Evolutionary conservation across 2,888 invertebrate species (phyloP).

Genomic region (Tetragnatha montana): DNA sequence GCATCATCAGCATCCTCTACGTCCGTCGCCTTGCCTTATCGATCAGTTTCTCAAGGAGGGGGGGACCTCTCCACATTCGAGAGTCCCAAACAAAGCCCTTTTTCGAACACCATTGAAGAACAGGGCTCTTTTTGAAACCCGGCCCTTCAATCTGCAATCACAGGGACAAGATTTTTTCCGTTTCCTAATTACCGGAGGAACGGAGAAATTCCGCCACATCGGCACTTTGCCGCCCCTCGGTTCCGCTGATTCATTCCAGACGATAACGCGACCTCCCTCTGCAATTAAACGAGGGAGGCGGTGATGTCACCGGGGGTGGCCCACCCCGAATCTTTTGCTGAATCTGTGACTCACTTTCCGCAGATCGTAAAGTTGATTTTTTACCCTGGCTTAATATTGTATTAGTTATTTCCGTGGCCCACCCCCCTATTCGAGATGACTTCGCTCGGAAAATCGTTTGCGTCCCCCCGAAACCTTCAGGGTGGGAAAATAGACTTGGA

Average conservation of each 20-base stretch:
- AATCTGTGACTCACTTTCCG: constrained; percentile 22
- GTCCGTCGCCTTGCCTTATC: background rate
- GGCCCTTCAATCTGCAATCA: background rate
- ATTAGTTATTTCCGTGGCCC: constrained; percentile 35
- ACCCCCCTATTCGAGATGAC: constrained; percentile 19
- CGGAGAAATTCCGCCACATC: constrained; percentile 30
- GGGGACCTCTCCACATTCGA: background rate
- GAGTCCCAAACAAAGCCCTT: background rate
- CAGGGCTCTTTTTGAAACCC: background rate
- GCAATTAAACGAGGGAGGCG: constrained; percentile 45
- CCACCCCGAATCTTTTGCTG: background rate
- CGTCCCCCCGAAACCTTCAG: background rate
- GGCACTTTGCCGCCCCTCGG: background rate
- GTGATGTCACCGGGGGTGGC: constrained; percentile 45
- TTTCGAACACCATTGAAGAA: background rate
- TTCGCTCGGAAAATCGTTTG: constrained; percentile 35
- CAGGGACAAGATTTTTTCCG: background rate
- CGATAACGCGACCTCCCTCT: constrained; percentile 13
- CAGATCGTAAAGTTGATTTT: constrained; percentile 35
- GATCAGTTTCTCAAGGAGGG: background rate
- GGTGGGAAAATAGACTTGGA: background rate
- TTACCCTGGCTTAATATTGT: constrained; percentile 10
- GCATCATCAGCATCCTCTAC: background rate
- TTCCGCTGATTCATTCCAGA: constrained; percentile 33
- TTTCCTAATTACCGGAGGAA: constrained; percentile 17